Evolutionary conservation across 2,797 vertebrate genomes (phyloP).

Genomic region (Caiman crocodilus): DNA sequence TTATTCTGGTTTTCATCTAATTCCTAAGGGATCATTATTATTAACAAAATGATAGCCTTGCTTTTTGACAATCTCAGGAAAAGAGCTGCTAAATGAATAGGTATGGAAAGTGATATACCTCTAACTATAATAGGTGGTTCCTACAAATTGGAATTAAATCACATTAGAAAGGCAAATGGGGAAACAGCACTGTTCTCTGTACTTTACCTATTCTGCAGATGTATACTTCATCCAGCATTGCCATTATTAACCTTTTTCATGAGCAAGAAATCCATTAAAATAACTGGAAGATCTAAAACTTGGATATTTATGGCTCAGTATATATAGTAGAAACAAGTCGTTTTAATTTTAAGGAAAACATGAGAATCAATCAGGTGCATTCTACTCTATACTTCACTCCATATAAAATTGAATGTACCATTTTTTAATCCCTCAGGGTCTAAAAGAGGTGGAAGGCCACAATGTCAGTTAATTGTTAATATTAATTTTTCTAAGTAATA

Average conservation of each 20-base stretch:
- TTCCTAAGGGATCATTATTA: slow-evolving; percentile 22
- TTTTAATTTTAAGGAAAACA: neutral
- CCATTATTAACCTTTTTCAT: neutral
- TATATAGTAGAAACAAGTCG: neutral
- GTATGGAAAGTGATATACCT: slow-evolving; percentile 29
- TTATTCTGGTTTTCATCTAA: neutral
- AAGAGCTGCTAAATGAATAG: slow-evolving; percentile 18
- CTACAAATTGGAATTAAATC: slow-evolving; percentile 45
- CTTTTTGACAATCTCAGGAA: slow-evolving; percentile 35
- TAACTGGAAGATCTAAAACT: neutral
- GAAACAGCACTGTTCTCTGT: neutral
- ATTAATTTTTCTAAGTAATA: slow-evolving; percentile 63
- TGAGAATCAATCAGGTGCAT: neutral
- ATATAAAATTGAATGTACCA: slow-evolving; percentile 37
- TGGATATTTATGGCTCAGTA: accelerated
- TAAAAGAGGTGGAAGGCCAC: neutral
- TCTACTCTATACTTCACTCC: slow-evolving; percentile 1
- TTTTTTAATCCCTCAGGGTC: neutral
- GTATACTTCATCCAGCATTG: neutral
- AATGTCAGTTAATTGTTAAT: slow-evolving; percentile 52
- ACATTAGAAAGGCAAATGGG: slow-evolving; percentile 31
- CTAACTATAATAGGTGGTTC: neutral
- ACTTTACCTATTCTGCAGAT: neutral
- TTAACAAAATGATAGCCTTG: slow-evolving; percentile 43
- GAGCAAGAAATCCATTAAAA: neutral